A percentile compares a stretch with the other conserved stretches of the same genome.
These are phyloP conservation scores for Peromyscus polionotus DNA, from an alignment of 2,113 vertebrate species.

Conservation along the genomic window DNA sequence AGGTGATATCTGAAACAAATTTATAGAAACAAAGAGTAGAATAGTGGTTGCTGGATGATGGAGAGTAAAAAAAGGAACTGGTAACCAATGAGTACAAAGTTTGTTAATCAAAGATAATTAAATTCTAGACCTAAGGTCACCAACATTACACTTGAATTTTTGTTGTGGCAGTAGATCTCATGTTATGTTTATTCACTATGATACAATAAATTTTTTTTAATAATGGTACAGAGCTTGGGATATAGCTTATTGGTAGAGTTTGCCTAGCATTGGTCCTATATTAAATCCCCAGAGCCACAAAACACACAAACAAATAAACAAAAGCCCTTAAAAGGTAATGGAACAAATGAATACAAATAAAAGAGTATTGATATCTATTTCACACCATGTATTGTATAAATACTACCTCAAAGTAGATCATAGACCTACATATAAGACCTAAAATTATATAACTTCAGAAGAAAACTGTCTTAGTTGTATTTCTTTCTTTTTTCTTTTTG, in stretches of 20 bases:
- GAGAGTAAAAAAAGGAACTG: not conserved
- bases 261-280: not conserved
- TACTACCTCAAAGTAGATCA: not conserved
- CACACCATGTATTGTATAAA: not conserved
- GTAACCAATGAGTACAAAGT: not conserved
- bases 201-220: not conserved
- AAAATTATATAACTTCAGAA: not conserved
- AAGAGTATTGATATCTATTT: not conserved
- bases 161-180: not conserved
- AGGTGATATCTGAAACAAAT: not conserved
- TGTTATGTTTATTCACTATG: not conserved
- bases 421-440: not conserved
- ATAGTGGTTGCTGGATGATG: not conserved
- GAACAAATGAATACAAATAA: not conserved
- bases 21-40: not conserved
- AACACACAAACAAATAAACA: not conserved
- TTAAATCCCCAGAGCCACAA: not conserved
- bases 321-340: not conserved
- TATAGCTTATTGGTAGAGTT: not conserved
- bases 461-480: not conserved
- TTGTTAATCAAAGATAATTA: not conserved
- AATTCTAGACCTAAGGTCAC: not conserved
- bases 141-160: not conserved
- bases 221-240: not conserved
- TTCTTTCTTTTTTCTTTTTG: not conserved